Base-by-base conservation (phyloP, 2,797 vertebrate genomes). In the Myripristis jacobus region DNA sequence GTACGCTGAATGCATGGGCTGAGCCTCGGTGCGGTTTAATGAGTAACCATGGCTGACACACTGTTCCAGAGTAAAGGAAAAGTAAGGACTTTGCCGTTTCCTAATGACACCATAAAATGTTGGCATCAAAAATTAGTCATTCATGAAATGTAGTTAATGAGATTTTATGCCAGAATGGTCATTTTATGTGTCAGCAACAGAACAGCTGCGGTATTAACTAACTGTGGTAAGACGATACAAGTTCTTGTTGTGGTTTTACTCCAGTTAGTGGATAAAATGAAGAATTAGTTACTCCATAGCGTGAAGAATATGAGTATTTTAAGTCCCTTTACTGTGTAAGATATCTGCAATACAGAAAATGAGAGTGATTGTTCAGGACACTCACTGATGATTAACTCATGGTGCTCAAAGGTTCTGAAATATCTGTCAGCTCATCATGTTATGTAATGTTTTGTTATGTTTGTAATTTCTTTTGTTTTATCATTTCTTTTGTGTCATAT, bases 1-100 rank as follows among this genome's bases (percentile, higher is more conserved):
- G n/a, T 22, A 34, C 16, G 36, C 21, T 70, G 38, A 51, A 21
- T 72, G 72, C 73, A 29, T 15, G 71, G 36, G 21, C 74, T 18
- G 58, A 67, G 72, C 75, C 70, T 87, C 60, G 47, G 57, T 52
- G 73, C 70, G 54, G 56, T 77, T 79, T 89, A 81, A 85, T 74
- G 66, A 68, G 57, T 73, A 70, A 69, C 55, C 63, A 55, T 67
- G 62, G 74, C 57, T 70, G 66, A 83, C 56, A 68, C 50, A 5
- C 55, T 66, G 61, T 54, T 61, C 47, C 67, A 22, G 50, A 70
- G 56, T 19, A 59, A 50, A 68, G 43, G 54, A 52, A 47, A 50
- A 27, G 73, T 8, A 44, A 38, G 10, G 24, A 67, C 19, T 66
- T 44, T 57, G 24, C 59, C 71, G 27, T 68, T 66, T 24, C 15